A percentile compares a stretch with the other conserved stretches of the same genome.
Evolutionary conservation across 2,888 invertebrate species (phyloP).

Genomic region (Sisyra terminalis): DNA sequence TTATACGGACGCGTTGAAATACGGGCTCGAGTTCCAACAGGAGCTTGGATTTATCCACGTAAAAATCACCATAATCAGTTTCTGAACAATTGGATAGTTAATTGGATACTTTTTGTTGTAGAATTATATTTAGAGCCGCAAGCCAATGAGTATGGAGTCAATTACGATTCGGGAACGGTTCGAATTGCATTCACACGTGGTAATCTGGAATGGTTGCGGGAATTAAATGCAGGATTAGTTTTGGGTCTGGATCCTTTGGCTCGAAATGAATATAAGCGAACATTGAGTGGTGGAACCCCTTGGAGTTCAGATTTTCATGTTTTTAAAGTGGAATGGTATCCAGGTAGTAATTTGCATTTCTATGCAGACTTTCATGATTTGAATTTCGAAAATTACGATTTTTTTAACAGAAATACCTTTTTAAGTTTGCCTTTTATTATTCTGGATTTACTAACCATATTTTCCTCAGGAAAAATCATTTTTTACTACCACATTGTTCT

Average conservation of each 20-base stretch:
- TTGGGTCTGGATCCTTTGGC: slow-evolving; percentile 18
- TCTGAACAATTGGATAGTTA: background rate
- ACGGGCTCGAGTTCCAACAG: slow-evolving; percentile 32
- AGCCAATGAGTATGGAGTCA: slow-evolving; percentile 40
- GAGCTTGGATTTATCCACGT: slow-evolving; percentile 40
- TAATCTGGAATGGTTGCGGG: slow-evolving; percentile 27
- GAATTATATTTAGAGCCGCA: slow-evolving; percentile 49
- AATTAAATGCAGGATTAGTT: slow-evolving; percentile 21
- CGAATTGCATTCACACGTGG: slow-evolving; percentile 54
- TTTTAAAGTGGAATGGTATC: slow-evolving; percentile 38
- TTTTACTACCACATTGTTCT: too few relatives aligned
- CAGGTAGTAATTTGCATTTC: slow-evolving; percentile 20
- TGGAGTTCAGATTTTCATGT: slow-evolving; percentile 38
- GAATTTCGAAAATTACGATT: too few relatives aligned
- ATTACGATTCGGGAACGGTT: slow-evolving; percentile 50
- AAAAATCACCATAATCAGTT: too few relatives aligned
- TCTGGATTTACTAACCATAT: too few relatives aligned
- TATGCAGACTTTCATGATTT: too few relatives aligned
- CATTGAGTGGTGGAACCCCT: slow-evolving; percentile 10
- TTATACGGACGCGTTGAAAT: slow-evolving; percentile 33
- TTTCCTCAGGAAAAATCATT: too few relatives aligned
- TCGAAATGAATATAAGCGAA: slow-evolving; percentile 19
- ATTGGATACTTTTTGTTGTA: slow-evolving; percentile 19
- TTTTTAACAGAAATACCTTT: too few relatives aligned
- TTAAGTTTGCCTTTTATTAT: too few relatives aligned